Percentiles rank a stretch among this genome's conserved stretches.
Conservation (phyloP, 2,888 invertebrate genomes). For the Nowickia ferox region DNA sequence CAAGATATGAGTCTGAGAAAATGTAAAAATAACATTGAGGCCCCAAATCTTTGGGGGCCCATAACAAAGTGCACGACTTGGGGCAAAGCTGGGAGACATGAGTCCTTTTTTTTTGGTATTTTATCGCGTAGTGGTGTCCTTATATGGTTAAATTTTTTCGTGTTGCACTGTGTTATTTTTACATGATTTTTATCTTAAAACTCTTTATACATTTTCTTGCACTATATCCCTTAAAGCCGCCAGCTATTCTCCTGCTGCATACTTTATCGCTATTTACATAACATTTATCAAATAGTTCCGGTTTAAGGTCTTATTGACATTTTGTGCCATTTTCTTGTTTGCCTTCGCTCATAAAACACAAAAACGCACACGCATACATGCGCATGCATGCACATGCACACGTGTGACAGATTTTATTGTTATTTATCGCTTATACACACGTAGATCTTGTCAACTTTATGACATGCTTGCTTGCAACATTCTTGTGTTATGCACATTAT, state of each 20-base stretch:
- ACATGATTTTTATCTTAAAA: too few species aligned
- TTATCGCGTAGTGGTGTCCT: too few species aligned
- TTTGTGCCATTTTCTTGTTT: not conserved
- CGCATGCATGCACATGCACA: not conserved
- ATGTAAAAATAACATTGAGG: too few species aligned
- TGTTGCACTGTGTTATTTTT: too few species aligned
- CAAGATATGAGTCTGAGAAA: too few species aligned
- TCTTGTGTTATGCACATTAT: not conserved
- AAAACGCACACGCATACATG: not conserved
- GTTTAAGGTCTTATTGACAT: constrained; percentile 29
- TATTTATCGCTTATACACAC: constrained; percentile 41
- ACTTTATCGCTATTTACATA: constrained; percentile 45
- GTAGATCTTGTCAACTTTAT: constrained; percentile 21
- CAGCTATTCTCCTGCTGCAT: not conserved
- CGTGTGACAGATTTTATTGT: constrained; percentile 6
- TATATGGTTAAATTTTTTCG: too few species aligned
- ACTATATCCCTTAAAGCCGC: too few species aligned
- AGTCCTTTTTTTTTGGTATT: too few species aligned
- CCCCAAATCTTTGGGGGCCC: too few species aligned
- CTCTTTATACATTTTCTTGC: too few species aligned
- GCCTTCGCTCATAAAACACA: not conserved
- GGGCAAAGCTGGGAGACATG: too few species aligned
- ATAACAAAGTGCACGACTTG: too few species aligned
- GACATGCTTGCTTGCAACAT: constrained; percentile 35
- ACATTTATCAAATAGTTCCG: constrained; percentile 17